Conservation (phyloP, 2,888 invertebrate genomes). For the Lomographa bimaculata region DNA sequence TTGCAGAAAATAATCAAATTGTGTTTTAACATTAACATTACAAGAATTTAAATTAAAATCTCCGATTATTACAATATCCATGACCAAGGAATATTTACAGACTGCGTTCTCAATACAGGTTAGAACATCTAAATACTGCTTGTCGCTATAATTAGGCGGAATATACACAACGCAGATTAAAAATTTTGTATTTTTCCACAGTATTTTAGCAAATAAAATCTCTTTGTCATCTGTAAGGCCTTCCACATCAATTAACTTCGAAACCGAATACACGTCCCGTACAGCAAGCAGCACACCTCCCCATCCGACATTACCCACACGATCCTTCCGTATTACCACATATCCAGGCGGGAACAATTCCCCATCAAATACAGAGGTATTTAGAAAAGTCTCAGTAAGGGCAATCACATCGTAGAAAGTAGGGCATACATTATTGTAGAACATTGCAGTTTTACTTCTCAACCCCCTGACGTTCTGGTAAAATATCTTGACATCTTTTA, state of each 20-base stretch:
- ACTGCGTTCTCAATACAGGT: conserved; percentile 6
- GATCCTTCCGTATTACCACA: too few relatives aligned
- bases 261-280: neutral
- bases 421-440: conserved; percentile 2
- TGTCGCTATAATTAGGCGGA: conserved; percentile 7
- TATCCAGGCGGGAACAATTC: too few relatives aligned
- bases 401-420: conserved; percentile 1
- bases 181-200: conserved; percentile 2
- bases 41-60: conserved; percentile 9
- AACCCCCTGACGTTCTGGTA: conserved; percentile 16
- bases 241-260: conserved; percentile 3
- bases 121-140: conserved; percentile 5
- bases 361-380: too few relatives aligned
- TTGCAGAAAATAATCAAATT: conserved; percentile 4
- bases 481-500: conserved; percentile 3
- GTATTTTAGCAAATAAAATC: neutral
- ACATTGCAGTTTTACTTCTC: conserved; percentile 8
- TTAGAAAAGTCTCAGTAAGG: conserved; percentile 6
- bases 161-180: conserved; percentile 10
- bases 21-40: conserved; percentile 4
- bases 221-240: conserved; percentile 9
- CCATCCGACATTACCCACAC: conserved; percentile 3
- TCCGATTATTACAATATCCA: conserved; percentile 1
- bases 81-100: conserved; percentile 4
- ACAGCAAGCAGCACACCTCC: conserved; percentile 9